Evolutionary conservation across 2,797 vertebrate species (phyloP).

Genomic region (Champsocephalus esox): DNA sequence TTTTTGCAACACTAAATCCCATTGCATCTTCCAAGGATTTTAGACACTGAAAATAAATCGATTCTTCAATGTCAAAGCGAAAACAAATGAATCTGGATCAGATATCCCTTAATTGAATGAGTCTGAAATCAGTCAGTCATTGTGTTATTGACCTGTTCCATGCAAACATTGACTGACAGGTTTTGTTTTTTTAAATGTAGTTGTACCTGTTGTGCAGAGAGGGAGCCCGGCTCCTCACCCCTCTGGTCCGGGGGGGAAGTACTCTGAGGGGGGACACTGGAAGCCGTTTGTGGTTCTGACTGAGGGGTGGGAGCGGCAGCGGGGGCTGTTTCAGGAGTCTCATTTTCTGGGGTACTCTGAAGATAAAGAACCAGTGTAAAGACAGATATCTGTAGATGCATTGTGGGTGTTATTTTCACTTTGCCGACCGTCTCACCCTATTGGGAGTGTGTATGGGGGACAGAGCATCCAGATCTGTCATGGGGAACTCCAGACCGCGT

Average conservation of each 20-base stretch:
- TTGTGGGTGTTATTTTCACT: not conserved
- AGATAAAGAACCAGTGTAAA: conserved; percentile 10
- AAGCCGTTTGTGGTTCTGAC: conserved; percentile 39
- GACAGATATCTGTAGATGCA: not conserved
- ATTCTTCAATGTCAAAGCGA: not conserved
- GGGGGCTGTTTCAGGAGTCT: conserved; percentile 37
- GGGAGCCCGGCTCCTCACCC: conserved; percentile 45
- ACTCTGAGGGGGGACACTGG: conserved; percentile 40
- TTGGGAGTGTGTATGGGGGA: conserved; percentile 98
- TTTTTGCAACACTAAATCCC: not conserved
- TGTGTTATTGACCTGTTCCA: not conserved
- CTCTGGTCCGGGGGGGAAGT: conserved; percentile 38
- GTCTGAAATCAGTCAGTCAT: not conserved
- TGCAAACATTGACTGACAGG: not conserved
- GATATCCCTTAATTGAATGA: not conserved
- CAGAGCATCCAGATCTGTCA: conserved; percentile 97
- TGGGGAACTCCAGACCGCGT: conserved; percentile 97
- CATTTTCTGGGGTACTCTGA: conserved; percentile 82
- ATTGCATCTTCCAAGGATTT: not conserved
- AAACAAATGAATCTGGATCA: not conserved
- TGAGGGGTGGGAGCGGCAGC: conserved; percentile 34
- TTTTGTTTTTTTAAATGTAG: not conserved
- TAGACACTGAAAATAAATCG: not conserved
- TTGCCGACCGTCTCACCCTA: conserved; percentile 85
- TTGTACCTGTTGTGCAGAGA: conserved; percentile 79